Base-by-base conservation (phyloP, 1,140 invertebrate genomes). In the Coenobita brevimanus region DNA sequence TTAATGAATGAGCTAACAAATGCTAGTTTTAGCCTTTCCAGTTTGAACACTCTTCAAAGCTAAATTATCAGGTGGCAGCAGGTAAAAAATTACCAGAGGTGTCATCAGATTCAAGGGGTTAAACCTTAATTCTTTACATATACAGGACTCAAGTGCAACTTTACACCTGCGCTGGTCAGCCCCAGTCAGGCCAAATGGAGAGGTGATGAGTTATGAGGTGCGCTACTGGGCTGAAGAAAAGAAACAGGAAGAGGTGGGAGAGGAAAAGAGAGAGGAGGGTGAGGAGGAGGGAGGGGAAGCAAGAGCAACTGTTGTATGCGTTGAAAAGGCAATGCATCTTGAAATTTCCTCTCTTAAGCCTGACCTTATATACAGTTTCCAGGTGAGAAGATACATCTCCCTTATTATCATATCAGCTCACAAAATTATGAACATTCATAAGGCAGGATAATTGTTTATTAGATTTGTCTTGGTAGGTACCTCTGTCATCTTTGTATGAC, bases 151-250 rank as follows among this genome's bases (percentile, higher is more conserved):
- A 54, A 8, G 13, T 57, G 64, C 85, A 10, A 87, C 30, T 24
- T 80, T 92, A 81, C 88, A 92, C 88, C 93, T 94, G 62, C 95
- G 97, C 38, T 99, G 97, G 97, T 94, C 95, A 91, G 91, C 93
- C 0, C 97, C 97, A 0, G 90, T 93, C 73, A 93, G 94, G 75
- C 93, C 94, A 0, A 97, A 97, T 92, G 97, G 97, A 6, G 91
- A 96, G 1, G 94, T 98, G 30, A 93, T 93, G 89, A 95, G 95
- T 0, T 97, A 97, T 92, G 94, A 94, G 85, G 94, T 96, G 0
- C 94, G 94, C 41, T 96, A 95, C 92, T 96, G 96, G 64, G 92
- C 92, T 82, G 33, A 36, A 46, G 24, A 24, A 13, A n/a, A 41
- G 71, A 8, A 43, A 41, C n/a, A 6, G 38, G 6, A 24, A 27